These are phyloP conservation scores for Chydorus sphaericus DNA, from an alignment of 2,888 invertebrate genomes.

Conservation along the genomic window DNA sequence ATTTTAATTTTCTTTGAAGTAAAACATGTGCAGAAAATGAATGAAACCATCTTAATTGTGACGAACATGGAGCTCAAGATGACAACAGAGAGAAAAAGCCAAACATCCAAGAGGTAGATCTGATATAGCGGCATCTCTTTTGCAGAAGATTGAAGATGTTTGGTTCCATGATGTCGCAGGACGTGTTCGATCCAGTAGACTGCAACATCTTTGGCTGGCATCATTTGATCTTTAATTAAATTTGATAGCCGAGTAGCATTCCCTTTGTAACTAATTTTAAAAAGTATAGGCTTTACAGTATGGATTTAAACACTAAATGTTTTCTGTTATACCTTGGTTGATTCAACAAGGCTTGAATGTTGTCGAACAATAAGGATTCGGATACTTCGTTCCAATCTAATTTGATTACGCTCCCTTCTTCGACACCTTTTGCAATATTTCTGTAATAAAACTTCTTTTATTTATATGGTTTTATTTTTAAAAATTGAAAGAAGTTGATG, in stretches of 20 bases:
- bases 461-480: neutral
- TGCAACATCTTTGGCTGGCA: neutral
- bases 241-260: neutral
- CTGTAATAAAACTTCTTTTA: neutral
- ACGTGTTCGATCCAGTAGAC: neutral
- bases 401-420: neutral
- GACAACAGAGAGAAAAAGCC: too few species aligned
- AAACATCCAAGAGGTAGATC: neutral
- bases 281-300: neutral
- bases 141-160: neutral
- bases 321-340: neutral
- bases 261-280: neutral
- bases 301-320: neutral
- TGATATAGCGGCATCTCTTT: neutral
- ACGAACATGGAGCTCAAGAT: too few species aligned
- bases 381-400: neutral
- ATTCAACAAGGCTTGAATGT: neutral
- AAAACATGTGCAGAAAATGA: too few species aligned
- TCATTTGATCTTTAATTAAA: neutral
- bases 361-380: neutral
- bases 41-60: too few species aligned
- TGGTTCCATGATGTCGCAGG: neutral
- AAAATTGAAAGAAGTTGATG: too few species aligned
- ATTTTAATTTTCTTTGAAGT: too few species aligned
- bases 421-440: slow-evolving; percentile 6